A percentile compares a stretch with the other conserved stretches of the same genome.
Conservation (phyloP, 2,797 vertebrate genomes). For the Chrysocyon brachyurus region DNA sequence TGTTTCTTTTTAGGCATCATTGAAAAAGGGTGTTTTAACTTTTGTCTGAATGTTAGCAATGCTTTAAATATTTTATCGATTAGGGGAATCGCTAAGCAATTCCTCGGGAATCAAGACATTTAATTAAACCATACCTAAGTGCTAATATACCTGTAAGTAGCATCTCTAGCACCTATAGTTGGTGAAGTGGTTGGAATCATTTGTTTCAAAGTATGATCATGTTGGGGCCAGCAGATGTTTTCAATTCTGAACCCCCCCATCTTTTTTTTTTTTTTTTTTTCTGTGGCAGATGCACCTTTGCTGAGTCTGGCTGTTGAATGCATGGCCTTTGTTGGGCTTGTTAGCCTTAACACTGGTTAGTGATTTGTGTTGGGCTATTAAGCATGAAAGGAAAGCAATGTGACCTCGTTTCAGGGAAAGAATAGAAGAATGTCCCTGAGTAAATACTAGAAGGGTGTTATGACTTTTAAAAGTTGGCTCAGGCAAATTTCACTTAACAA, state of each 20-base stretch:
- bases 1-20: background rate
- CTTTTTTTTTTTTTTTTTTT: background rate
- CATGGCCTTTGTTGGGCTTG: background rate
- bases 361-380: slow-evolving; percentile 67
- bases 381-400: slow-evolving; percentile 64
- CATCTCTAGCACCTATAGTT: background rate
- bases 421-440: slow-evolving; percentile 70
- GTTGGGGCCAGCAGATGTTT: slow-evolving; percentile 10
- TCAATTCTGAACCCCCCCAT: background rate
- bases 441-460: slow-evolving; percentile 59
- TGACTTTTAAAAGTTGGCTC: slow-evolving; percentile 70
- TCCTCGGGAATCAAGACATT: background rate
- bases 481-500: background rate
- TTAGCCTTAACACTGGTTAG: slow-evolving; percentile 28
- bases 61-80: background rate
- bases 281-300: background rate
- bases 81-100: background rate
- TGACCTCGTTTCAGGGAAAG: slow-evolving; percentile 44
- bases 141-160: background rate
- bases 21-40: background rate
- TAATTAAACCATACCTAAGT: background rate
- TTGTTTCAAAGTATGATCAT: slow-evolving; percentile 17
- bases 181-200: background rate
- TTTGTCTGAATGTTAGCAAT: background rate
- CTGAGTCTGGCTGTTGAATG: background rate